These are phyloP conservation scores for Drosophila tropicalis DNA, from an alignment of 1,140 invertebrate genomes.

Conservation along the genomic window DNA sequence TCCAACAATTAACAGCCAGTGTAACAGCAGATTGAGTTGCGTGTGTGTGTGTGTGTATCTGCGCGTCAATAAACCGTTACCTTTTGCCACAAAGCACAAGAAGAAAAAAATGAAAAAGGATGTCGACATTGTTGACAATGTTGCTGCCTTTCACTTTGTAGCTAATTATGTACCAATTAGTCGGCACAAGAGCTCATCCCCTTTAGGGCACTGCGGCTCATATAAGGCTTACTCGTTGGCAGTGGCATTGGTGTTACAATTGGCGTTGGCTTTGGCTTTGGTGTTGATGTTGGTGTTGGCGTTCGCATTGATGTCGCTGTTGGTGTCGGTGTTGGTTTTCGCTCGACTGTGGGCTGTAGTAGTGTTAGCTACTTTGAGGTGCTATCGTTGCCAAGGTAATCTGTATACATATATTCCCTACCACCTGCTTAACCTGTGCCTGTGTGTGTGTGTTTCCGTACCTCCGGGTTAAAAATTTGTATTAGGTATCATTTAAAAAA, in stretches of 20 bases:
- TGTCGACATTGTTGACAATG: slow-evolving; percentile 15
- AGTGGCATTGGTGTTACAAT: not conserved
- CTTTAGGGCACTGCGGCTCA: not conserved
- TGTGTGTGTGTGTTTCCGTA: not conserved
- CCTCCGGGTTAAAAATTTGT: not conserved
- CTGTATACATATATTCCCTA: not conserved
- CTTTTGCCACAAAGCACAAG: slow-evolving; percentile 1
- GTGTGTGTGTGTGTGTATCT: not conserved
- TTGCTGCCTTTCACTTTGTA: slow-evolving; percentile 38
- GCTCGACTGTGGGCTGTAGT: not conserved
- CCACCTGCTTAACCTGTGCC: not conserved
- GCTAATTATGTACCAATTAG: slow-evolving; percentile 67
- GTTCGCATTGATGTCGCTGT: not conserved
- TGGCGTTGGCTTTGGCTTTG: not conserved
- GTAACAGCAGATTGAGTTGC: not conserved
- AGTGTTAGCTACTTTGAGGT: slow-evolving; percentile 3
- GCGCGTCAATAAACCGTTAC: slow-evolving; percentile 12
- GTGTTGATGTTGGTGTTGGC: not conserved
- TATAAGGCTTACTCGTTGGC: slow-evolving; percentile 2
- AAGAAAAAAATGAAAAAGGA: no score
- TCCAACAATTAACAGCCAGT: not conserved
- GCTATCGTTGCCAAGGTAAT: not conserved
- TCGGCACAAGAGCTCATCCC: slow-evolving; percentile 13
- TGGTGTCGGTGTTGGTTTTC: not conserved
- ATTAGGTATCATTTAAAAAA: not conserved